Evolutionary conservation across 2,113 vertebrate species (phyloP), one percentile per base, ranked within the genome.

Genomic region (Alligator sinensis): DNA sequence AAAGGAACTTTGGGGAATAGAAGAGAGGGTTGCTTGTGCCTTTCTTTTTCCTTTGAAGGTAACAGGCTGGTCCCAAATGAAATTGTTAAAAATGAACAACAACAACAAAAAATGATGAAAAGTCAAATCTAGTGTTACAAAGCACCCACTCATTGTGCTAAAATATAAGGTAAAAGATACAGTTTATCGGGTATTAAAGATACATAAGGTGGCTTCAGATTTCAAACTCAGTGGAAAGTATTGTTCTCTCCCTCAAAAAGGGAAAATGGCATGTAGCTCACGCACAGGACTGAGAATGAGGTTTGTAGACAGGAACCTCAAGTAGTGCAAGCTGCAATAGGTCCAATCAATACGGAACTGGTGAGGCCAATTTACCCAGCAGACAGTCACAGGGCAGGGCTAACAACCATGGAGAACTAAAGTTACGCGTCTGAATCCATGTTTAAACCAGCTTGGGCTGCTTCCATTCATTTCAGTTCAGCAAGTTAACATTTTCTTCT

Each of bases 111-210:
- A 91, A 62, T 12, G 2, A 25, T 62, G 22, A 62, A 25, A 62
- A 92, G 86, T 84, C 81, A 94, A 95, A 80, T 72, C 4, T 87
- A 90, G 59, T 15, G 27, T 93, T 87, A 9, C 80, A 2, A 84
- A 91, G 62, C 70, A 92, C 64, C 90, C 82, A 84, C 4, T 0
- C 61, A 86, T 95, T 95, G 6, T 90, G 19, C 30, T 34, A 75
- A 25, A 25, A 15, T 24, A 28, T 5, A 21, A 60, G 16, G 89
- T 63, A 68, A 91, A 79, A 70, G 63, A 94, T 79, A 54, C 54
- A 19, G 27, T 70, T 96, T 92, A 93, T 47, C 68, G 89, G 13
- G 75, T 22, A 61, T 27, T 61, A 58, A 95, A 89, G 63, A 47
- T 79, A 34, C 1, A 5, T 17, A 30, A 47, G 47, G 47, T 47